Conservation (phyloP, 2,113 vertebrate species). For the Excalfactoria chinensis region DNA sequence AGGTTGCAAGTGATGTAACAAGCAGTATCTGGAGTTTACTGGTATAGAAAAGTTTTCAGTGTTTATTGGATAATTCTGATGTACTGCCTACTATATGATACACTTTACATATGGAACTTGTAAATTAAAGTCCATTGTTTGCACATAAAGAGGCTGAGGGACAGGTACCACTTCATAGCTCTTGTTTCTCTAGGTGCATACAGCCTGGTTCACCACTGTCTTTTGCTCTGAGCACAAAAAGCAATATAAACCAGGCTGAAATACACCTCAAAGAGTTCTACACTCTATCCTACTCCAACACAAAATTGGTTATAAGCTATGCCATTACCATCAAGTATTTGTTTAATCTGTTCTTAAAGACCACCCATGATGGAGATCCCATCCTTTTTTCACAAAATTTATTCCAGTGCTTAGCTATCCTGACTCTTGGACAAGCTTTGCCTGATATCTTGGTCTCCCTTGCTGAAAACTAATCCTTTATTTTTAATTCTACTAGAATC, state of each 20-base stretch:
- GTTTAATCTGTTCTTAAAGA: background rate
- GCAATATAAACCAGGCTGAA: background rate
- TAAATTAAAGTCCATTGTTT: constrained; percentile 69
- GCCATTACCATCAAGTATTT: background rate
- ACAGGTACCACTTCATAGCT: constrained; percentile 34
- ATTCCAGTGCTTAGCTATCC: background rate
- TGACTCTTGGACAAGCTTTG: background rate
- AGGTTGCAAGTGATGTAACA: constrained; percentile 15
- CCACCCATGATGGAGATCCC: background rate
- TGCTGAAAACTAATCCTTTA: background rate
- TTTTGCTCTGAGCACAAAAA: background rate
- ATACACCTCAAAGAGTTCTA: background rate
- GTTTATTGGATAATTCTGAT: constrained; percentile 69
- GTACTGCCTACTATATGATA: constrained; percentile 49
- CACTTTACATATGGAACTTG: constrained; percentile 26
- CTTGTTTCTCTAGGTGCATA: background rate
- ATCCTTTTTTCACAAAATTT: background rate
- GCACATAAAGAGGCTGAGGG: background rate
- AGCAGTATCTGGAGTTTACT: constrained; percentile 18
- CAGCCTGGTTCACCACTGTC: background rate
- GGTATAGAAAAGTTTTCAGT: constrained; percentile 54
- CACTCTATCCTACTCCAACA: background rate
- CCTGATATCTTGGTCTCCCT: background rate
- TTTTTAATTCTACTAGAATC: background rate
- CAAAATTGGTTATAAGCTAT: background rate